Evolutionary conservation across 30 jellyfish, hydroid and myxozoan genomes (phyloP).

Genomic region (Chrysaora quinquecirrha): DNA sequence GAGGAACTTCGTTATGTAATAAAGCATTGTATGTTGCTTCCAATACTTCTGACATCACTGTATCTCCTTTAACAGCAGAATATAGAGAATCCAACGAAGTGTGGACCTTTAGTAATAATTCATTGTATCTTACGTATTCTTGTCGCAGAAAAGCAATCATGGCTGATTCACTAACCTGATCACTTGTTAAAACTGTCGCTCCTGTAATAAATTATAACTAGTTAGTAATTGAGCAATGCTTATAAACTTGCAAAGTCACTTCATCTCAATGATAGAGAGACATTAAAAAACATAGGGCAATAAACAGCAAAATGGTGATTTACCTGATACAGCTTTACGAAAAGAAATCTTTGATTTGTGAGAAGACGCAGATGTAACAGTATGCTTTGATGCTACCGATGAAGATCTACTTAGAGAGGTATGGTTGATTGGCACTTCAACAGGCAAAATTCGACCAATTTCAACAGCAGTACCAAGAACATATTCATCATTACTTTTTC

Average conservation of each 20-base stretch:
- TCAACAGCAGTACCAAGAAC: conserved; percentile 29
- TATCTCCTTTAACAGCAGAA: conserved; percentile 71
- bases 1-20: conserved; percentile 69
- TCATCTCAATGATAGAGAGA: neutral
- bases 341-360: neutral
- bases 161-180: conserved; percentile 60
- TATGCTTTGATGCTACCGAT: conserved; percentile 18
- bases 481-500: conserved; percentile 63
- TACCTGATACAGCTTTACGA: neutral
- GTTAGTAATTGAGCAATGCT: neutral
- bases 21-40: conserved; percentile 49
- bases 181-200: conserved; percentile 20
- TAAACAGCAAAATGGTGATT: neutral
- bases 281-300: neutral
- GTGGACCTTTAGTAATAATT: conserved; percentile 38
- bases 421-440: conserved; percentile 31
- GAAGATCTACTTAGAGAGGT: conserved; percentile 30
- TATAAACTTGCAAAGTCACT: neutral
- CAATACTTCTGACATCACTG: conserved; percentile 60
- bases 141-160: conserved; percentile 60
- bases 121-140: conserved; percentile 53
- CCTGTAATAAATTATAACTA: conserved; percentile 6
- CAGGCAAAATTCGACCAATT: conserved; percentile 47
- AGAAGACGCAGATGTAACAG: neutral
- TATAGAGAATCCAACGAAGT: conserved; percentile 46